Base-by-base conservation (phyloP, 2,888 invertebrate species). In the Idaea dimidiata region DNA sequence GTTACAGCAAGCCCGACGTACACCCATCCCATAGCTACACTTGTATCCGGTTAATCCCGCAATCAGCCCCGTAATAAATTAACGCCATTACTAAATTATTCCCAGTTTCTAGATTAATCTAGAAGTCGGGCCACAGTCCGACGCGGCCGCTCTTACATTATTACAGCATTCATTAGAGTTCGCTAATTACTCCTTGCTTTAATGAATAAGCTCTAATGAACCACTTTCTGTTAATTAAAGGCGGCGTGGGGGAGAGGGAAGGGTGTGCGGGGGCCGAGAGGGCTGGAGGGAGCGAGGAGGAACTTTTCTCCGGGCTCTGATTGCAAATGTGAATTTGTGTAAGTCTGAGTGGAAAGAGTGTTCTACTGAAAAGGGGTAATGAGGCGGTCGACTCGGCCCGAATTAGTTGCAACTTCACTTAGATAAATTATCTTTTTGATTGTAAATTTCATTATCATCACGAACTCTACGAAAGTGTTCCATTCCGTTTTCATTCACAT, bases 131-230 rank as follows among this genome's bases (percentile, higher is more conserved):
- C 86, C 87, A 88, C 87, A 89, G 91, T 89, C 91, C 86, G 85
- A 84, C 86, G 89, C 88, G 89, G 89, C 89, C 91, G 88, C 90
- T 90, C 91, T 94, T 94, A 94, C 95, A 95, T 95, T 95, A 95
- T 95, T 95, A 95, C 94, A 94, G 95, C 94, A 95, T 95, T 95
- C 95, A 95, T 95, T 96, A 95, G 95, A 96, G 95, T 95, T 95
- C 95, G 95, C 96, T 96, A 96, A 96, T 96, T 96, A 96, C 95
- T 95, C 95, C 95, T 95, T 95, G 95, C 95, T 95, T 95, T 96
- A 96, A 96, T 96, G 96, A 96, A 96, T 96, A 96, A 96, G 95
- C 96, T 95, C 95, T 96, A 96, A 96, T 96, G 96, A 96, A 96
- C 96, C 96, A 96, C 96, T 96, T 96, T 96, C 95, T 95, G 96